A percentile compares a stretch with the other conserved stretches of the same genome.
Evolutionary conservation across 1,140 invertebrate species (phyloP).

Genomic region (Orchestia grillus): DNA sequence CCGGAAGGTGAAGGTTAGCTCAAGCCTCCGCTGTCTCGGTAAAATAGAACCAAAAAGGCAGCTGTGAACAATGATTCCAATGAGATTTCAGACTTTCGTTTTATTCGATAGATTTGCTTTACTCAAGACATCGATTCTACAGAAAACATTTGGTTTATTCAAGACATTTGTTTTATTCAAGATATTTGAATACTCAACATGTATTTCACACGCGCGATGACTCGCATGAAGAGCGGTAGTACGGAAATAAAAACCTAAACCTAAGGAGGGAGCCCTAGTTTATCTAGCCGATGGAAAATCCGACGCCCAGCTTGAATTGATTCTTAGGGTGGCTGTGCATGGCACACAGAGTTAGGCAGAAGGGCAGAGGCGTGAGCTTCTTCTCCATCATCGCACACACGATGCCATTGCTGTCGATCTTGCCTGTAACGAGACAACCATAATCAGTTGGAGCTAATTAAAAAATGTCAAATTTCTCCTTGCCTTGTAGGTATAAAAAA

Average conservation of each 20-base stretch:
- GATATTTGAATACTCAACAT: background rate
- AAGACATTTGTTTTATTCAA: background rate
- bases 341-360: conserved; percentile 92
- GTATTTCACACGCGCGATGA: background rate
- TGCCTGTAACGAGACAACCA: conserved; percentile 76
- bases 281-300: conserved; percentile 82
- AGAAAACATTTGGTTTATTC: background rate
- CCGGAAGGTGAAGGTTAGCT: background rate
- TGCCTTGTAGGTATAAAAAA: too few relatives aligned
- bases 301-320: conserved; percentile 88
- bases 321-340: conserved; percentile 92
- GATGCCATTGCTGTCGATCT: conserved; percentile 95
- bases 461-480: background rate
- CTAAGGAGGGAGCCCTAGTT: background rate
- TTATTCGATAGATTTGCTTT: background rate
- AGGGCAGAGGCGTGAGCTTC: conserved; percentile 91
- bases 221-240: background rate
- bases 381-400: conserved; percentile 95
- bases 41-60: background rate
- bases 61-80: background rate
- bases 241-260: background rate
- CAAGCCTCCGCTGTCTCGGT: background rate
- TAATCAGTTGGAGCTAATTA: conserved; percentile 15
- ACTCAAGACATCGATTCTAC: background rate
- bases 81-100: background rate